phyloP scores from a whole-genome alignment of 2,797 vertebrate species.

The Melanogrammus aeglefinus region DNA sequence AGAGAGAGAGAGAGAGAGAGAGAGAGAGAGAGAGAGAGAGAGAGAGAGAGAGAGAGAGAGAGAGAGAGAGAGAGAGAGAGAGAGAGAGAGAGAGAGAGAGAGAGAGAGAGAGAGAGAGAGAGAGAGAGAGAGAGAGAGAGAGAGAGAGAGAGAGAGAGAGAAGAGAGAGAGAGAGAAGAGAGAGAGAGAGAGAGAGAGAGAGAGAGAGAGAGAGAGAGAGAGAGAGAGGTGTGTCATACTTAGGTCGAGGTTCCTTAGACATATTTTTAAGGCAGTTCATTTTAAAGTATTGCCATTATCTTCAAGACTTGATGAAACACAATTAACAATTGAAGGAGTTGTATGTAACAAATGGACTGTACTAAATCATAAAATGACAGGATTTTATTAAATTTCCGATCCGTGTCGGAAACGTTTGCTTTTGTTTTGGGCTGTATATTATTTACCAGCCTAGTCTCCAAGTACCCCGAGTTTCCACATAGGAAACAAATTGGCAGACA shows the following conservation, averaged over 20 bases:
- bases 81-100: constrained; percentile 58
- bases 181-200: constrained; percentile 42
- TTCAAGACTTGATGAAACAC: too few species aligned
- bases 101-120: constrained; percentile 58
- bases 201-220: constrained; percentile 46
- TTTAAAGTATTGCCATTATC: too few species aligned
- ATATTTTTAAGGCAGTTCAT: too few species aligned
- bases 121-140: constrained; percentile 49
- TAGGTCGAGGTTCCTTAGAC: not conserved
- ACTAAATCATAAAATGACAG: too few species aligned
- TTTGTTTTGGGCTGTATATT: too few species aligned
- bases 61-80: constrained; percentile 52
- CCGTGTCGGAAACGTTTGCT: too few species aligned
- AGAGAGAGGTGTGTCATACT: constrained; percentile 43
- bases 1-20: constrained; percentile 52
- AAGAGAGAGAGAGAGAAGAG: constrained; percentile 56
- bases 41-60: constrained; percentile 38
- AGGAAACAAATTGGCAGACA: too few species aligned
- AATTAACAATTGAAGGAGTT: too few species aligned
- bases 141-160: constrained; percentile 40
- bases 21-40: constrained; percentile 33
- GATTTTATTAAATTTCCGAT: too few species aligned
- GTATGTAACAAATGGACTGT: too few species aligned
- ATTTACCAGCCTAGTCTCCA: too few species aligned
- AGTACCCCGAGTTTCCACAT: too few species aligned